Base-by-base conservation (phyloP, 2,797 vertebrate species). In the Nannoperca australis region DNA sequence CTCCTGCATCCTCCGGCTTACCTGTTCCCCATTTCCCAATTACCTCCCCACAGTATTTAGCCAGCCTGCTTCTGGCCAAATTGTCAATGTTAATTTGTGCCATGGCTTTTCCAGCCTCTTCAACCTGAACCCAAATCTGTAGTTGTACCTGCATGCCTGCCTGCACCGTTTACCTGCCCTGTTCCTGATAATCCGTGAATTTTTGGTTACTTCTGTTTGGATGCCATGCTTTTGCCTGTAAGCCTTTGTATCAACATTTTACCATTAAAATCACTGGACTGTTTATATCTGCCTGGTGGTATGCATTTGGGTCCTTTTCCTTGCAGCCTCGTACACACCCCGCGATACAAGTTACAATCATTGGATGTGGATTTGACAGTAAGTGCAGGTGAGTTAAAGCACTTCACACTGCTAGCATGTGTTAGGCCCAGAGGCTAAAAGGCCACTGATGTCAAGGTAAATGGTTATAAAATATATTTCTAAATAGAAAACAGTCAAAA, bases 391-490 rank as follows among this genome's bases (percentile, higher is more conserved):
- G 3, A 18, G 5, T 47, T 63, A 22, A 40, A 84, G 44, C 9
- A 14, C 42, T 61, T 61, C 34, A 55, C 34, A 30, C n/a, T 44
- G 36, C 3, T 38, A 7, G 22, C 3, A 30, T 32, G 20, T 42
- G 15, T 64, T 9, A 63, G 40, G 8, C 34, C 34, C 3, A 1
- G 4, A 6, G 13, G 50, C 42, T 30, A 24, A 34, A 54, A 53
- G 27, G n/a, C 18, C 27, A 63, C 12, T 44, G 22, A 44, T 0
- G 4, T 36, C 8, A 65, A 66, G 4, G 12, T 18, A n/a, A 22
- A 71, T 66, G 20, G 27, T 50, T 13, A 44, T 17, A 59, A 56
- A 56, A 59, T 44, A 32, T 64, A 45, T 53, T 53, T 65, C 14
- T 30, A 20, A 42, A 66, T 22, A 72, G 18, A 20, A 65, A 73